Evolutionary conservation across 2,113 vertebrate genomes (phyloP).

Genomic region (Lampris megalopsis): DNA sequence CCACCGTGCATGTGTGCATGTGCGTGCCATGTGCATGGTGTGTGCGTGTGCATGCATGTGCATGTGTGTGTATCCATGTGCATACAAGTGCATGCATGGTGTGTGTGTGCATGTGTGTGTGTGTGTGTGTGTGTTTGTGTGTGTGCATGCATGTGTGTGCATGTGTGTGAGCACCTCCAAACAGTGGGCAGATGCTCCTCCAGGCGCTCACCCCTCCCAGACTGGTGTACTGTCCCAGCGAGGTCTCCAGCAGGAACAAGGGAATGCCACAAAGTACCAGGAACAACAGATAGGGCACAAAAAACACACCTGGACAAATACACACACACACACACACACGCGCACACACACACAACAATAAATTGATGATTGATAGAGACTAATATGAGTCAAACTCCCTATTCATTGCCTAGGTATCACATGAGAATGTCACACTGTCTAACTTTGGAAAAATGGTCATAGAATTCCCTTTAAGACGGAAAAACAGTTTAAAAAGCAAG

Average conservation of each 20-base stretch:
- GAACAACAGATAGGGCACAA: constrained; percentile 82
- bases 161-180: constrained; percentile 72
- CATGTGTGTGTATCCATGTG: background rate
- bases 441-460: too few relatives aligned
- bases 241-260: constrained; percentile 83
- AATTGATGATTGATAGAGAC: background rate
- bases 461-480: too few relatives aligned
- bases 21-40: constrained; percentile 1
- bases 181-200: constrained; percentile 77
- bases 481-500: too few relatives aligned
- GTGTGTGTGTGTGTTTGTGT: constrained; percentile 14
- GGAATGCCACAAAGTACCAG: constrained; percentile 80
- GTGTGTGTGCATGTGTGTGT: constrained; percentile 10
- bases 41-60: background rate
- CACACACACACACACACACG: constrained; percentile 9
- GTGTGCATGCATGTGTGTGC: constrained; percentile 9
- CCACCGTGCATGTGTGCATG: background rate
- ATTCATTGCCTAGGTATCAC: background rate
- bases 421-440: too few relatives aligned
- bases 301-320: constrained; percentile 76
- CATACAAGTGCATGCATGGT: background rate
- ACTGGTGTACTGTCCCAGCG: constrained; percentile 81
- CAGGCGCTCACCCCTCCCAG: constrained; percentile 81
- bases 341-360: background rate
- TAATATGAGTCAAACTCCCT: too few relatives aligned